Percentiles rank a stretch among this genome's conserved stretches.
Evolutionary conservation across 2,797 vertebrate species (phyloP).

Genomic region (Artibeus lituratus): DNA sequence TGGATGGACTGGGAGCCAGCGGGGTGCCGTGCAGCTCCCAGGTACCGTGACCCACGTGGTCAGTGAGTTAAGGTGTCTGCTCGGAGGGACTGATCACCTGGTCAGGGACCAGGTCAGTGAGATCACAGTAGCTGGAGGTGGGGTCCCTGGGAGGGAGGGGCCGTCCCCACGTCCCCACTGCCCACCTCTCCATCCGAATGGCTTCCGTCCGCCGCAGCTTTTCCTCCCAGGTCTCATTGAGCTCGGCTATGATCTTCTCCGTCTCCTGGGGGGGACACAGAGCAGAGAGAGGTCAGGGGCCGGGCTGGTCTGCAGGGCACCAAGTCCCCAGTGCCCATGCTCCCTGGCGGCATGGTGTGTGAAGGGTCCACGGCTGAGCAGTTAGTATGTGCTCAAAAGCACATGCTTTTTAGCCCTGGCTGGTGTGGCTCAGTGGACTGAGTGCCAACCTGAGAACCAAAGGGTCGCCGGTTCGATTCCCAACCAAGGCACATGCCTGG

Average conservation of each 20-base stretch:
- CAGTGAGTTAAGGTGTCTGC: not conserved
- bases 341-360: fast-evolving
- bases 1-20: not conserved
- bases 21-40: fast-evolving
- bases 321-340: fast-evolving
- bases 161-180: fast-evolving
- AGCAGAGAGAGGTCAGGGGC: not conserved
- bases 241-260: conserved; percentile 98
- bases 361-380: not conserved
- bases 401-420: fast-evolving
- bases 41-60: no score
- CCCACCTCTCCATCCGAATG: conserved; percentile 96
- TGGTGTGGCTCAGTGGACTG: no score
- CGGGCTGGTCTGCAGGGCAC: not conserved
- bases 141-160: not conserved
- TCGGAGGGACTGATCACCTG: not conserved
- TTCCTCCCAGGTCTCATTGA: conserved; percentile 99
- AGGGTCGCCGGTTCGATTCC: no score
- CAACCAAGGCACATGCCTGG: no score
- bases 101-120: not conserved
- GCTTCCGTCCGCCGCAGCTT: conserved; percentile 96
- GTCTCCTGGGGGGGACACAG: conserved; percentile 87
- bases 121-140: fast-evolving
- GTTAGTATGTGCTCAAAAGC: fast-evolving
- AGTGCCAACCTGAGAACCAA: no score